These are phyloP conservation scores for Camptogramma bilineatum DNA, from an alignment of 2,888 invertebrate genomes.

Conservation along the genomic window DNA sequence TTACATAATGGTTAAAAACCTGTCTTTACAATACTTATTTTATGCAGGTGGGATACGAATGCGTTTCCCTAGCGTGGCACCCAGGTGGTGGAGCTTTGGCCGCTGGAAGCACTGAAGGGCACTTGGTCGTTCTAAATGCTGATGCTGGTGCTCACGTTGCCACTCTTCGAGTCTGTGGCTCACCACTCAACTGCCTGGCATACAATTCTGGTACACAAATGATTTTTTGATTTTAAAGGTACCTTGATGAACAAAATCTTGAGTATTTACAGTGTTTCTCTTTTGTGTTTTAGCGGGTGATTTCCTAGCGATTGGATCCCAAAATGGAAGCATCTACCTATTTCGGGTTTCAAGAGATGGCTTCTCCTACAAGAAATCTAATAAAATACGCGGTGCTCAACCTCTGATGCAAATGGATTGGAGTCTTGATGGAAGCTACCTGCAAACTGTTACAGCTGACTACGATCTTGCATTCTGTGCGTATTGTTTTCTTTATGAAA, in stretches of 20 bases:
- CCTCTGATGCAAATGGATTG: conserved; percentile 95
- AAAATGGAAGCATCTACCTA: conserved; percentile 90
- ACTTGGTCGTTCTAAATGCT: conserved; percentile 93
- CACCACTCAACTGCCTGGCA: conserved; percentile 93
- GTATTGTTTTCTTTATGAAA: conserved; percentile 58
- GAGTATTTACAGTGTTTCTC: too few species aligned
- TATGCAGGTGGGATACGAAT: conserved; percentile 91
- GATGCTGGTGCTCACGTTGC: conserved; percentile 94
- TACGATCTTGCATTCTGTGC: conserved; percentile 95
- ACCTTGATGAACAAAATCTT: too few species aligned
- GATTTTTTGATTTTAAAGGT: background rate
- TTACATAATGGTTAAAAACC: too few species aligned
- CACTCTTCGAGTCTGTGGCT: conserved; percentile 94
- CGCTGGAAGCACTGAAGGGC: conserved; percentile 95
- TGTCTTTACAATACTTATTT: conserved; percentile 10
- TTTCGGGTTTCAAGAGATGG: conserved; percentile 95
- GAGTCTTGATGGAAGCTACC: conserved; percentile 94
- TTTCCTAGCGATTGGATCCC: conserved; percentile 94
- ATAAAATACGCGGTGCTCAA: conserved; percentile 94
- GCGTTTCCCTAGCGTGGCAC: conserved; percentile 94
- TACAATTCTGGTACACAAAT: conserved; percentile 91
- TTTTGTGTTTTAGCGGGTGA: conserved; percentile 89
- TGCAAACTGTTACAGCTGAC: conserved; percentile 96
- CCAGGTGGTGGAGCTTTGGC: conserved; percentile 94
- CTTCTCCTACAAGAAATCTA: conserved; percentile 95